Evolutionary conservation across 2,797 vertebrate genomes (phyloP).

Genomic region (Sebastolobus alascanus): DNA sequence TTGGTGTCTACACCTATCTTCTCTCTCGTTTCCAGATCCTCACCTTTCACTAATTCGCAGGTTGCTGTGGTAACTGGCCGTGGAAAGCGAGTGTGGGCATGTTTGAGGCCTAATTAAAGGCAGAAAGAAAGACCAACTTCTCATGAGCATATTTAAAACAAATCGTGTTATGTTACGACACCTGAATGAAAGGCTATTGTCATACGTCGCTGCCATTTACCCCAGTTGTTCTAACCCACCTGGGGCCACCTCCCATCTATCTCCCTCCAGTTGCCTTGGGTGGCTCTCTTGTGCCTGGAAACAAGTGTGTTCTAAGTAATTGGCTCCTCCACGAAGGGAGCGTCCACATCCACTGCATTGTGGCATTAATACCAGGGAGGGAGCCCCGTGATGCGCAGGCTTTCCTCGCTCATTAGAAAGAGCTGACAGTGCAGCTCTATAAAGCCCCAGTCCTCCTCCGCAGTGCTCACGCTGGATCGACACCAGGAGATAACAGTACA

Average conservation of each 20-base stretch:
- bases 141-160: background rate
- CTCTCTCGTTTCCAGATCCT: slow-evolving; percentile 13
- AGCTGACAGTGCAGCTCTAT: slow-evolving; percentile 76
- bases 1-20: slow-evolving; percentile 12
- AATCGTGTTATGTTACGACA: background rate
- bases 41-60: slow-evolving; percentile 51
- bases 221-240: slow-evolving; percentile 8
- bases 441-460: slow-evolving; percentile 72
- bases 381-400: slow-evolving; percentile 71
- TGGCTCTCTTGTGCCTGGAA: slow-evolving; percentile 40
- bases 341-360: slow-evolving; percentile 60
- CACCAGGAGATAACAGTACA: slow-evolving; percentile 70
- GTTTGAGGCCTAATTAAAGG: too few species aligned
- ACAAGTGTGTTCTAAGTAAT: slow-evolving; percentile 62
- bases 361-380: slow-evolving; percentile 71
- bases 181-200: background rate
- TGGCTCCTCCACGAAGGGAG: slow-evolving; percentile 41
- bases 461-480: slow-evolving; percentile 77
- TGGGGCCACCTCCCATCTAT: slow-evolving; percentile 29
- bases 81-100: slow-evolving; percentile 31
- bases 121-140: slow-evolving; percentile 5
- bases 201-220: slow-evolving; percentile 12
- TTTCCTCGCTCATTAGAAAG: slow-evolving; percentile 79
- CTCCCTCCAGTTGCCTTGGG: slow-evolving; percentile 14
- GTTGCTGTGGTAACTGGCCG: slow-evolving; percentile 75